Evolutionary conservation across 2,888 invertebrate genomes (phyloP).

Genomic region (Myathropa florea): DNA sequence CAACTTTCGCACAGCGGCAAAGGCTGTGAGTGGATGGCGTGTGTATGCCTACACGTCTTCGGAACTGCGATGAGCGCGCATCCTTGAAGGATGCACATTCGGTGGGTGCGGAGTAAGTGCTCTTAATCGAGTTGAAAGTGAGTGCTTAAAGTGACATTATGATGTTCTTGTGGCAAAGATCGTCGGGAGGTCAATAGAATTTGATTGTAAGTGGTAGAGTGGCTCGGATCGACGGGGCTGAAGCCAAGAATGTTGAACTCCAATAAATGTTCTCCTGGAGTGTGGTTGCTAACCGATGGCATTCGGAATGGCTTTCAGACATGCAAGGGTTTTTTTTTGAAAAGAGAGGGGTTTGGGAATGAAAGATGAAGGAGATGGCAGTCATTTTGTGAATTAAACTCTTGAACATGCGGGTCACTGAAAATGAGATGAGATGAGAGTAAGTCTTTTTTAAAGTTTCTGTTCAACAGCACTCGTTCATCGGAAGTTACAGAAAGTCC

Average conservation of each 20-base stretch:
- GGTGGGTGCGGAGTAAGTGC: constrained; percentile 40
- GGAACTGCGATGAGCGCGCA: neutral
- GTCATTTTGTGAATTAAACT: too few relatives aligned
- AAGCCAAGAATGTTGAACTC: neutral
- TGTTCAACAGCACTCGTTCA: too few relatives aligned
- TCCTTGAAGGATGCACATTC: constrained; percentile 17
- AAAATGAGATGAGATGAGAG: too few relatives aligned
- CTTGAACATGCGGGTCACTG: too few relatives aligned
- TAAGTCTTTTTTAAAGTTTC: too few relatives aligned
- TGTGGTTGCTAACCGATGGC: too few relatives aligned
- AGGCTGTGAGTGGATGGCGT: neutral
- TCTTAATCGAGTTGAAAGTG: constrained; percentile 49
- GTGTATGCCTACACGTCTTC: neutral
- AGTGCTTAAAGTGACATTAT: constrained; percentile 47
- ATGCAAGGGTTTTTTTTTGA: too few relatives aligned
- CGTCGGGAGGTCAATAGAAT: constrained; percentile 11
- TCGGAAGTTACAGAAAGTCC: too few relatives aligned
- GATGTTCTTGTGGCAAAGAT: constrained; percentile 32
- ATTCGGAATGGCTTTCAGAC: too few relatives aligned
- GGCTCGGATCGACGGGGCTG: neutral
- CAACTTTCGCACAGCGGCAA: neutral
- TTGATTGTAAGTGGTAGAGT: neutral
- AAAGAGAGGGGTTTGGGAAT: too few relatives aligned
- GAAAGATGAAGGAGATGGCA: too few relatives aligned
- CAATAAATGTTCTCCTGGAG: neutral